Evolutionary conservation across 2,888 invertebrate species (phyloP), one percentile per base, ranked within the genome.

Genomic region (Dusona sp.): DNA sequence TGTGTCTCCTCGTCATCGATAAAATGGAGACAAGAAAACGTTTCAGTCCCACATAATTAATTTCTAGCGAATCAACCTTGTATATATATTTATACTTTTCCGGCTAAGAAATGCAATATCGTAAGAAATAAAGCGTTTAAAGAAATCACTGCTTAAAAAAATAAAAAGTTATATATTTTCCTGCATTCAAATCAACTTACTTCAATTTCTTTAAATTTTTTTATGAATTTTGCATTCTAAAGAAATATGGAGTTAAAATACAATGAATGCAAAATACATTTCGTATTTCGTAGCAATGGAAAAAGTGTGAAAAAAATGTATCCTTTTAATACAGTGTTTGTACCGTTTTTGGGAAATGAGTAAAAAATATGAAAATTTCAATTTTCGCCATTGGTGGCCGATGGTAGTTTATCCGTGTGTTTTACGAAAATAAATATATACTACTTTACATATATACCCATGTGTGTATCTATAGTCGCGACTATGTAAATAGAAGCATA

Each of bases 1-100:
- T 16, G 36, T 33, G 48, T 54, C 45, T 45, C 51, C 16, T 72
- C 48, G 45, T 72, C 70, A 19, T 72, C 70, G 45, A 45, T 65
- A n/a, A 29, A 19, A 16, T 7, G 6, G 22, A 73, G 29, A 73
- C 33, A 54, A 54, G 38, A 73, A 38, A 51, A 83, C 22, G 11
- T 36, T 36, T 8, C 7, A 4, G 1, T 64, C n/a, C 25, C 64
- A 25, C 33, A 25, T 61, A 29, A 61, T 64, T 65, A 36, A 65
- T 36, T 65, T 36, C 36, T 36, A 8, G 65, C 9, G n/a, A 65
- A 25, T 57, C 9, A 25, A 29, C 3, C 22, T 11, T 13, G 3
- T 4, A 1, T 9, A 9, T 4, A 1, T 9, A 11, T 8, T 33
- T 1, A 2, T 36, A 65, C 19, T 33, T 2, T 65, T 9, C 8